These are phyloP conservation scores for Hololepta plana DNA, from an alignment of 2,888 invertebrate species.

Conservation along the genomic window DNA sequence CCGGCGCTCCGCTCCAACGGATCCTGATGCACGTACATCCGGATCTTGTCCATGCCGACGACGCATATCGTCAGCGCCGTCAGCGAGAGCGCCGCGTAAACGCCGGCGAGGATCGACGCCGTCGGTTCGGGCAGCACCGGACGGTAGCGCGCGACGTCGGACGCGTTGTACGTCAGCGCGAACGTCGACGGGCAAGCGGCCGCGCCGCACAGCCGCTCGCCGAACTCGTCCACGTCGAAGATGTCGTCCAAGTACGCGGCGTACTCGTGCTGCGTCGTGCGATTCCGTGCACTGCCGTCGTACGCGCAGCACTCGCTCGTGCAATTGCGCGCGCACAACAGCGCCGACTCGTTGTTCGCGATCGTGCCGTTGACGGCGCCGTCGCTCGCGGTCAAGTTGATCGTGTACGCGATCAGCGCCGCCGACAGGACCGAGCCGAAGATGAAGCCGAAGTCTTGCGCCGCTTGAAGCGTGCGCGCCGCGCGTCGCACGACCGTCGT, in stretches of 20 bases:
- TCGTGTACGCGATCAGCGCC: constrained; percentile 20
- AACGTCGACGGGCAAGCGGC: constrained; percentile 31
- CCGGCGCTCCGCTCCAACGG: constrained; percentile 25
- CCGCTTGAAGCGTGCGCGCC: constrained; percentile 33
- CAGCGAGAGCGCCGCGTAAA: constrained; percentile 28
- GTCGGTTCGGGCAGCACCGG: constrained; percentile 22
- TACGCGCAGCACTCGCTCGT: neutral
- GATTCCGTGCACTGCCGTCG: constrained; percentile 4
- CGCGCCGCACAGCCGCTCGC: constrained; percentile 38
- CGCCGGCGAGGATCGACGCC: constrained; percentile 23
- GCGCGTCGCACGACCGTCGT: constrained; percentile 29
- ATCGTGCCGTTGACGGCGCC: constrained; percentile 2
- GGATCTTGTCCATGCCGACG: constrained; percentile 33
- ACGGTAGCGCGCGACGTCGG: too few species aligned
- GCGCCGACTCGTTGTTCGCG: constrained; percentile 1
- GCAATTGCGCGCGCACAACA: neutral
- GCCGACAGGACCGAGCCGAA: constrained; percentile 34
- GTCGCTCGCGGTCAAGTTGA: constrained; percentile 10
- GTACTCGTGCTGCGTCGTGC: constrained; percentile 5
- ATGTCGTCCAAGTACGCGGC: constrained; percentile 26
- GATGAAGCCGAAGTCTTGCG: constrained; percentile 38
- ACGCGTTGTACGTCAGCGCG: constrained; percentile 7
- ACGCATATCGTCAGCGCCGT: constrained; percentile 26
- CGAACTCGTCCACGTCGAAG: constrained; percentile 33
- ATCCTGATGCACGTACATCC: constrained; percentile 37